Evolutionary conservation across 2,888 invertebrate genomes (phyloP), one percentile per base, ranked within the genome.

Genomic region (Drosophila percnosoma): DNA sequence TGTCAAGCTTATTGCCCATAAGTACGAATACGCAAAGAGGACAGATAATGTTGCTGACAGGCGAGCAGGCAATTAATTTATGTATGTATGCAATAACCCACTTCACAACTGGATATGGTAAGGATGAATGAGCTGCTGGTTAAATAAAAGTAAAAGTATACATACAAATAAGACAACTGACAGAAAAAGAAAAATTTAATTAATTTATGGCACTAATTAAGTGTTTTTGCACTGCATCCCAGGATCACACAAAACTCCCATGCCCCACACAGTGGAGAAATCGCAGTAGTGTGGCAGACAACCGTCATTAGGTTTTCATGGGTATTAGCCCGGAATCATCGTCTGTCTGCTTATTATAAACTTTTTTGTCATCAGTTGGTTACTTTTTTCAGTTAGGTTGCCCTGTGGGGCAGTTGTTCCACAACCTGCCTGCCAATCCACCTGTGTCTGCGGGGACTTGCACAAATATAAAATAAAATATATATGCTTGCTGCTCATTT

Each of bases 321-420:
- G 13, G 27, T 21, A 13, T 21, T 24, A 45, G 21, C 4, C 15
- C 15, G 15, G 21, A 91, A 90, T 91, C 83, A 90, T 45, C 8
- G 24, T 24, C 27, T 24, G 45, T 45, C 45, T 45, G 91, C 91
- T 91, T 91, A 90, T 90, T 91, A 91, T 91, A 91, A 91, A 91
- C 76, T 86, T 91, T 91, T 75, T 70, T 73, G 80, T 82, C 89
- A 82, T 80, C 84, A 75, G 71, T 60, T 71, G 40, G 68, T 74
- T 54, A 57, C 55, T 67, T 53, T 51, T 49, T 61, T 55, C 36
- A 40, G 59, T 51, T 58, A 33, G 73, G 53, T 63, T 68, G 55
- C n/a, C 18, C 31, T n/a, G 13, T 29, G 4, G 10, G 21, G 21
- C 21, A n/a, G 27, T 13, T n/a, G 49, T 33, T 52, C 42, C 24